Evolutionary conservation across 2,888 invertebrate species (phyloP), one percentile per base, ranked within the genome.

Genomic region (Eristalis arbustorum): DNA sequence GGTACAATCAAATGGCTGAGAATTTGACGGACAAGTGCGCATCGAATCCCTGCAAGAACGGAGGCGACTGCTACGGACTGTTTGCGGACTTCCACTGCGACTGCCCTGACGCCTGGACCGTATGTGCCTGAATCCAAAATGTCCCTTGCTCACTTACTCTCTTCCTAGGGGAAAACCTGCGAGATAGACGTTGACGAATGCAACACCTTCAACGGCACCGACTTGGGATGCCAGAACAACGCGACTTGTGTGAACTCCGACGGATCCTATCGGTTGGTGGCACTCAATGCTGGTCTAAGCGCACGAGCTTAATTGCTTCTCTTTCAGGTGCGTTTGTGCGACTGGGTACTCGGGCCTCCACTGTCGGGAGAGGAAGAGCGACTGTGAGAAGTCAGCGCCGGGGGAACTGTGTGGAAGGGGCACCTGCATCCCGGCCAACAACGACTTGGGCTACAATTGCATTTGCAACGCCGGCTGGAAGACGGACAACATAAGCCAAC

Each of bases 171-270:
- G 0, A 89, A 92, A n/a, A 93, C 92, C 0, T 98, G 98, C 91
- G 95, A 95, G 72, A 91, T 93, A 0, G 98, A 98, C 92, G 96
- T 98, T 0, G 96, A 99, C 90, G 98, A 98, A 93, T 98, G 99
- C 91, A 93, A 94, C 0, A 94, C 94, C 89, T 96, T 96, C 90
- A 94, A 94, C 3, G 97, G 97, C 8, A 98, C 98, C 0, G 97
- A 97, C 90, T 93, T 97, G 40, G 98, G 97, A 0, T 98, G 98
- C 91, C 97, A 98, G 93, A 98, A 98, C 93, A 96, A 96, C 66
- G 98, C 96, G 0, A 95, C 95, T 0, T 98, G 98, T 91, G 92
- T 95, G 40, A 98, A 98, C 91, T 94, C 94, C 40, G 95, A 94
- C 0, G 98, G 98, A 77, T 94, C 96, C 59, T 98, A 96, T 91